Conservation (phyloP, 2,113 vertebrate genomes). For the Stercorarius parasiticus region DNA sequence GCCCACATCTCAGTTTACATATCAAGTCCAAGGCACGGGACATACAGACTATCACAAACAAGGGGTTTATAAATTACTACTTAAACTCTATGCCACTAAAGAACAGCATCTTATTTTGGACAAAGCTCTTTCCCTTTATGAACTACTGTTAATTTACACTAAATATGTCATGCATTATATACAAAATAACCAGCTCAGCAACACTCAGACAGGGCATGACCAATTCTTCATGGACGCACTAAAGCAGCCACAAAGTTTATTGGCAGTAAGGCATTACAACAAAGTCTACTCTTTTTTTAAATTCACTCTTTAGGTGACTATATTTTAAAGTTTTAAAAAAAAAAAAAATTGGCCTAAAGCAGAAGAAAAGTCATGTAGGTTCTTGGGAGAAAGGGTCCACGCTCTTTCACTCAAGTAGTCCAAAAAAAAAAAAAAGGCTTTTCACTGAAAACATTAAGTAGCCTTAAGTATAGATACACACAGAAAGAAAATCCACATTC, state of each 20-base stretch:
- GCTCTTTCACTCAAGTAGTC: not conserved
- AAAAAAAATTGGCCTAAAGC: not conserved
- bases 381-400: not conserved
- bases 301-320: not conserved
- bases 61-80: not conserved
- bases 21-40: not conserved
- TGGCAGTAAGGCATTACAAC: not conserved
- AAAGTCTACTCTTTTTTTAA: not conserved
- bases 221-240: not conserved
- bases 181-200: not conserved
- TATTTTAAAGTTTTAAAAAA: not conserved
- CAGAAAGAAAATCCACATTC: not conserved
- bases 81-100: not conserved
- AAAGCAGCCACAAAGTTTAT: not conserved
- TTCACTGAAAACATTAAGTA: not conserved
- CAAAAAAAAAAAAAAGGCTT: not conserved
- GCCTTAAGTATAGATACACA: not conserved
- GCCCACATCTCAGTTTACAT: not conserved
- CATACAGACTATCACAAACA: not conserved
- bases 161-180: not conserved
- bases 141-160: not conserved
- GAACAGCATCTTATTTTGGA: not conserved
- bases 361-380: not conserved
- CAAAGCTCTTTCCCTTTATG: not conserved
- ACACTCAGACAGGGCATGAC: fast-evolving